Evolutionary conservation across 2,113 vertebrate species (phyloP).

Genomic region (Meleagris gallopavo): DNA sequence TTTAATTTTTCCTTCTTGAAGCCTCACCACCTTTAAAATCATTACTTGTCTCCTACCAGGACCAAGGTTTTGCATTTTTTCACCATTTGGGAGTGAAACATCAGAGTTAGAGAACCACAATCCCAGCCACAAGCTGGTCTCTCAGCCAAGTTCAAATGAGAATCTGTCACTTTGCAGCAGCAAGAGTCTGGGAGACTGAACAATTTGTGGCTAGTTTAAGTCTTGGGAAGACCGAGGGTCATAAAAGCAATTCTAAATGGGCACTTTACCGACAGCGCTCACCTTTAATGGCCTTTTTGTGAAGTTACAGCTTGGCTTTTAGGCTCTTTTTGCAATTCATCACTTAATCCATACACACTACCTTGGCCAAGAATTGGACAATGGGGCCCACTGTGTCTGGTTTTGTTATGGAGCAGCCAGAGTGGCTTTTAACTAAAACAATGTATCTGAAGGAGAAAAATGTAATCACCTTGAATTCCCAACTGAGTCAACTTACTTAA

Average conservation of each 20-base stretch:
- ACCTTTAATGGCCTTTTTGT: slow-evolving; percentile 73
- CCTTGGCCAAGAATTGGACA: slow-evolving; percentile 58
- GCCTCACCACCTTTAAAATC: neutral
- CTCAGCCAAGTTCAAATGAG: neutral
- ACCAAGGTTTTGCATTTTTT: neutral
- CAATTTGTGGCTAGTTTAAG: neutral
- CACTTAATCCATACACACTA: slow-evolving; percentile 58
- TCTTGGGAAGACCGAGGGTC: slow-evolving; percentile 12
- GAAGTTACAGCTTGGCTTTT: slow-evolving; percentile 67
- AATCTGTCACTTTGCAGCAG: neutral
- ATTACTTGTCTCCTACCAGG: neutral
- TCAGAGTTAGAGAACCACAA: neutral
- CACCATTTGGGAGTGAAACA: neutral
- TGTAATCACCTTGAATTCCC: slow-evolving; percentile 59
- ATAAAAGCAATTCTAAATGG: slow-evolving; percentile 66
- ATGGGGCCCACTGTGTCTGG: slow-evolving; percentile 45
- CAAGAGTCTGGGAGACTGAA: neutral
- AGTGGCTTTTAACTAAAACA: slow-evolving; percentile 72
- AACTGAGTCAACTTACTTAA: slow-evolving; percentile 23
- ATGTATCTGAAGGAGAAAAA: slow-evolving; percentile 51
- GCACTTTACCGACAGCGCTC: slow-evolving; percentile 53
- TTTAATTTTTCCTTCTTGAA: neutral
- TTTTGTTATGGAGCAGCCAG: slow-evolving; percentile 42
- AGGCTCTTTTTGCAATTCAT: slow-evolving; percentile 63
- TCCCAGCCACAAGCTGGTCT: neutral